Percentiles rank a stretch among this genome's conserved stretches.
Evolutionary conservation across 2,888 invertebrate species (phyloP).

Genomic region (Lasioglossum lativentre): DNA sequence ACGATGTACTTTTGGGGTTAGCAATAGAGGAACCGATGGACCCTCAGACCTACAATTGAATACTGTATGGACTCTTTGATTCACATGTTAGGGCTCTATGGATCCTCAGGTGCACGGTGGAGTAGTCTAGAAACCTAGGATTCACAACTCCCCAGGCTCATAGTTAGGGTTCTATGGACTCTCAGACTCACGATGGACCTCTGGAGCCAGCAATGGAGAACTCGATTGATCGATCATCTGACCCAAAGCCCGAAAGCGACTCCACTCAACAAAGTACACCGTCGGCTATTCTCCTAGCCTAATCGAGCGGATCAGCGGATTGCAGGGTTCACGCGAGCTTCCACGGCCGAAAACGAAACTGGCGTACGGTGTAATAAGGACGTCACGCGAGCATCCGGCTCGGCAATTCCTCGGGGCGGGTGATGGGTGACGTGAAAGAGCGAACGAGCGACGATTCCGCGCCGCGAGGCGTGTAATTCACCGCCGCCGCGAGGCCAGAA

Average conservation of each 20-base stretch:
- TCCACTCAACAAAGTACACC: background rate
- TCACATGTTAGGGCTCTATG: no score
- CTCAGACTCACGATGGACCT: no score
- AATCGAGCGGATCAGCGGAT: background rate
- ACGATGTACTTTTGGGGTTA: background rate
- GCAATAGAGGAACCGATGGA: background rate
- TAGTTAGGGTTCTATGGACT: no score
- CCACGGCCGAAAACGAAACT: background rate
- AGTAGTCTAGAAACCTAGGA: no score
- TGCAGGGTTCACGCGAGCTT: background rate
- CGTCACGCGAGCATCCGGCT: conserved; percentile 10
- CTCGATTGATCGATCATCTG: background rate
- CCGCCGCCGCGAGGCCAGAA: background rate
- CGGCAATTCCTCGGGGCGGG: background rate
- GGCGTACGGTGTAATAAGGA: background rate
- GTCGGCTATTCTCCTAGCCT: background rate
- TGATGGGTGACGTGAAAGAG: background rate
- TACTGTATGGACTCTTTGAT: no score
- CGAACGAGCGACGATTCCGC: conserved; percentile 1
- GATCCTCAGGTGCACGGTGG: no score
- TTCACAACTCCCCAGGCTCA: background rate
- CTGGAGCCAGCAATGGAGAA: no score
- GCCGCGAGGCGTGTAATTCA: conserved; percentile 2
- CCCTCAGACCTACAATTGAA: background rate
- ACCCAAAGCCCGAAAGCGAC: background rate